Evolutionary conservation across 2,797 vertebrate genomes (phyloP).

Genomic region (Taenioides sp.): DNA sequence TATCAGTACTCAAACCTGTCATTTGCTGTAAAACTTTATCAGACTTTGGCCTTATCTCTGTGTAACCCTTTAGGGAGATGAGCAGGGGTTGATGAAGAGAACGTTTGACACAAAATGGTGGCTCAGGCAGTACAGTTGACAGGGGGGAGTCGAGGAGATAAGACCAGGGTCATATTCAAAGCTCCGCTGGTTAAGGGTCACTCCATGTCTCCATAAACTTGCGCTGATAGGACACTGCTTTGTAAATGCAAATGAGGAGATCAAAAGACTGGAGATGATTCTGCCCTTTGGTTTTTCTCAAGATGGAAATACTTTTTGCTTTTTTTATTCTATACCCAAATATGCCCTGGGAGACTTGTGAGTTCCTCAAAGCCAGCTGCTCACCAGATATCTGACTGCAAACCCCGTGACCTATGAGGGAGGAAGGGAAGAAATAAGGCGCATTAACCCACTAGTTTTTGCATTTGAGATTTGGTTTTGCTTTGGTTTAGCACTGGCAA

Average conservation of each 20-base stretch:
- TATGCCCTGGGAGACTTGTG: conserved; percentile 66
- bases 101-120: conserved; percentile 33
- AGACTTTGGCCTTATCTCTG: conserved; percentile 52
- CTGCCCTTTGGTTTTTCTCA: conserved; percentile 70
- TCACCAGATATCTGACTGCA: conserved; percentile 40
- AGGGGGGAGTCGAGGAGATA: conserved; percentile 12
- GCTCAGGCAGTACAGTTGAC: conserved; percentile 35
- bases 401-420: conserved; percentile 49
- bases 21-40: conserved; percentile 24
- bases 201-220: conserved; percentile 35
- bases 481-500: not conserved
- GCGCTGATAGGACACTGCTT: conserved; percentile 58
- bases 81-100: conserved; percentile 38
- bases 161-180: conserved; percentile 21
- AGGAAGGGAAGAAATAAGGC: conserved; percentile 19
- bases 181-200: conserved; percentile 36
- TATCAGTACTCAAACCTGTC: too few species aligned
- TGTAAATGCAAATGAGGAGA: conserved; percentile 76
- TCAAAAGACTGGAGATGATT: conserved; percentile 72
- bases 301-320: conserved; percentile 50
- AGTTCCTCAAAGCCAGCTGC: conserved; percentile 51
- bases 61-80: conserved; percentile 62
- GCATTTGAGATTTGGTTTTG: not conserved
- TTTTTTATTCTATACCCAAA: conserved; percentile 44
- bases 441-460: conserved; percentile 30